A percentile compares a stretch with the other conserved stretches of the same genome.
phyloP scores from a whole-genome alignment of 2,113 vertebrate species.

The Isichthys henryi region DNA sequence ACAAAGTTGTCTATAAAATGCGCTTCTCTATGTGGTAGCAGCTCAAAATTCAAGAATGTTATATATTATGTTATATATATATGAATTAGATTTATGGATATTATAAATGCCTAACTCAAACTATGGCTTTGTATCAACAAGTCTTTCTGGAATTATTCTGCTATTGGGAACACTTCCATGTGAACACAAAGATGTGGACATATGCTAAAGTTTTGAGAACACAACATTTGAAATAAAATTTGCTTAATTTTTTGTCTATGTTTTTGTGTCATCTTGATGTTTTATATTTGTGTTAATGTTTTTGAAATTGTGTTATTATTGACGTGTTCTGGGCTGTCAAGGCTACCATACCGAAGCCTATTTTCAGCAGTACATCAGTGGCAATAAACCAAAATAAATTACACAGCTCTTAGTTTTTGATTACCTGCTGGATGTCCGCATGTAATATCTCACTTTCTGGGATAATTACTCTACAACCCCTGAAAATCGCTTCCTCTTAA shows the following conservation, averaged over 20 bases:
- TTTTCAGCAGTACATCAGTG: not conserved
- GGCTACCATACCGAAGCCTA: not conserved
- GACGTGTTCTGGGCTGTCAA: not conserved
- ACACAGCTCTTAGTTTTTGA: constrained; percentile 10
- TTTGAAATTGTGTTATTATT: not conserved
- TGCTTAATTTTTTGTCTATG: not conserved
- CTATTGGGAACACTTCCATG: not conserved
- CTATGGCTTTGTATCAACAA: not conserved
- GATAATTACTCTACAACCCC: not conserved
- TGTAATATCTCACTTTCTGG: not conserved
- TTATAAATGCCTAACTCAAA: not conserved
- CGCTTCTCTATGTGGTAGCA: not conserved
- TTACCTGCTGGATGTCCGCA: not conserved
- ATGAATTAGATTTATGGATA: not conserved
- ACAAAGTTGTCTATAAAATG: not conserved
- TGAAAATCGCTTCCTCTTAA: not conserved
- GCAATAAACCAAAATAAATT: constrained; percentile 14
- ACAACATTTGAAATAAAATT: not conserved
- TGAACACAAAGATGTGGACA: not conserved
- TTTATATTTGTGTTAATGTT: not conserved
- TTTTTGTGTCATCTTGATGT: not conserved
- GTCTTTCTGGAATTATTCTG: not conserved
- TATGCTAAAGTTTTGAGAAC: not conserved
- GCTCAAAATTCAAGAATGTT: not conserved
- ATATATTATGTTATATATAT: not conserved